Evolutionary conservation across 2,888 invertebrate species (phyloP).

Genomic region (Sinopyrophorus schimmeli): DNA sequence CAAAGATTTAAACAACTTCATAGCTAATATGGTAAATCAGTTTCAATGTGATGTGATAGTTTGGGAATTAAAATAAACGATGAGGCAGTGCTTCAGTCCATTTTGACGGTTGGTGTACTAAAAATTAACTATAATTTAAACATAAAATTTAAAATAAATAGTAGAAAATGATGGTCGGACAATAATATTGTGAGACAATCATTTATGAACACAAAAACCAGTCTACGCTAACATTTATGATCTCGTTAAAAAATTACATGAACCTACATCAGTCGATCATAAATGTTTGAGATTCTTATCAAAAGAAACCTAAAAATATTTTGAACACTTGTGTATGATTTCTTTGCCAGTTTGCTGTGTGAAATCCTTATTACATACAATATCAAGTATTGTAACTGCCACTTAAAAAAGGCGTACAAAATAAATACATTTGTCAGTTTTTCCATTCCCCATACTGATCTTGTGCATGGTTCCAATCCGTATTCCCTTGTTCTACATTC

Average conservation of each 20-base stretch:
- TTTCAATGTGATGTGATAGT: too few species aligned
- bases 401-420: slow-evolving; percentile 22
- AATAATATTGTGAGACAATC: slow-evolving; percentile 12
- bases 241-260: slow-evolving; percentile 13
- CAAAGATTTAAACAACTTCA: too few species aligned
- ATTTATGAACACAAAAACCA: slow-evolving; percentile 41
- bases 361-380: slow-evolving; percentile 39
- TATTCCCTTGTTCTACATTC: slow-evolving; percentile 20
- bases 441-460: slow-evolving; percentile 48
- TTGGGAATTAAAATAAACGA: slow-evolving; percentile 5
- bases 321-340: slow-evolving; percentile 8
- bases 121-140: slow-evolving; percentile 17
- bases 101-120: slow-evolving; percentile 6
- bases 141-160: slow-evolving; percentile 29
- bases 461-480: slow-evolving; percentile 33
- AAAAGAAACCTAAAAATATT: slow-evolving; percentile 8
- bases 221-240: slow-evolving; percentile 37
- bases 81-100: slow-evolving; percentile 45
- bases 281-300: slow-evolving; percentile 27
- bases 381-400: slow-evolving; percentile 29
- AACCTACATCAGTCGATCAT: slow-evolving; percentile 18
- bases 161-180: slow-evolving; percentile 10
- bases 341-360: slow-evolving; percentile 42
- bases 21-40: too few species aligned
- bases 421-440: slow-evolving; percentile 46